Evolutionary conservation across 2,888 invertebrate species (phyloP), one percentile per base, ranked within the genome.

Genomic region (Anorthoa munda): DNA sequence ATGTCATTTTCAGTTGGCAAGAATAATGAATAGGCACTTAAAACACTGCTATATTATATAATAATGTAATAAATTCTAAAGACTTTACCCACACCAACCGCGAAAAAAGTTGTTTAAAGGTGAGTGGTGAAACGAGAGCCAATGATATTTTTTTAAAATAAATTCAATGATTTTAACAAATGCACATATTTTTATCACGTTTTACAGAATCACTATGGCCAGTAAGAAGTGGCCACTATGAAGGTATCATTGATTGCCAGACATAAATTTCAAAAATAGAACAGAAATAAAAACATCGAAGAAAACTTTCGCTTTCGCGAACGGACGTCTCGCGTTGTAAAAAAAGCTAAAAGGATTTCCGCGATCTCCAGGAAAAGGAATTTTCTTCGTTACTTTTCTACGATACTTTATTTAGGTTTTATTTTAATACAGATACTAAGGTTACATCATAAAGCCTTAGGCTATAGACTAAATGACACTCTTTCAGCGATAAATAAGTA

Each of bases 311-410:
- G 0, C 15, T 21, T 31, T 53, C 15, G 12, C 18, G 1, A 9
- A 39, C 39, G 11, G 13, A 45, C 39, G 45, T 26, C 7, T 2
- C 2, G 18, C n/a, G 31, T 58, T 17, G 31, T 31, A 31, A 12
- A 18, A 31, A 31, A 58, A 58, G 21, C 12, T 76, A n/a, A 65
- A 76, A 46, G n/a, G 46, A 46, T 46, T 64, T 72, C 76, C 13
- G 11, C 26, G 23, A 55, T 55, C n/a, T 65, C 0, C 23, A 48
- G 26, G 9, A 56, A 56, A 39, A 23, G 1, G 17, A 39, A 15
- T 56, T 39, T 72, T 48, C 21, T 23, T 48, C 12, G 1, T 21
- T n/a, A 26, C n/a, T 51, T 17, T 12, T 53, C n/a, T 39, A 11
- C 7, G 18, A 59, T 31, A n/a, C 7, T 67, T 67, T 77, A 77